Base-by-base conservation (phyloP, 23 tunicate species). In the Botrylloides violaceus region DNA sequence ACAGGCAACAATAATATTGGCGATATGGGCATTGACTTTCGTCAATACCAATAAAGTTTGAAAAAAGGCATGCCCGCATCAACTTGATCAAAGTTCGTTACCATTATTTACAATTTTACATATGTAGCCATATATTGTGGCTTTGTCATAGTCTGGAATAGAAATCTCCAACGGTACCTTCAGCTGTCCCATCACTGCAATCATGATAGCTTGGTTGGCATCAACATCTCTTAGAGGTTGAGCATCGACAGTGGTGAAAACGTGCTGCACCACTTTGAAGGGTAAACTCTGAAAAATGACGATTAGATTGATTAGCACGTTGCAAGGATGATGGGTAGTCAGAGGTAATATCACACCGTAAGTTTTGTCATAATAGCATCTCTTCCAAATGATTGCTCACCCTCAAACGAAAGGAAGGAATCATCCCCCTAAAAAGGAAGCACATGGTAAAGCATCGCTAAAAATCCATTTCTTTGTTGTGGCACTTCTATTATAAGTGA, bases 361-460 rank as follows among this genome's bases (percentile, higher is more conserved):
- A 82, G 35, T 65, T 65, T 82, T 29, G 49, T 49, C 70, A 79
- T 62, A 4, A 84, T 80, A 27, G 71, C 66, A 32, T 66, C 76
- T 38, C 53, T 71, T 37, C 96, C 96, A 6, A 33, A 29, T 1
- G 29, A n/a, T 38, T 18, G n/a, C 20, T 30, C 61, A 2, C 83
- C 83, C 58, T 87, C 96, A 76, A 81, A 82, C 32, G 88, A 76
- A 76, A 87, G 39, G 4, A 59, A 26, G 0, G 87, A 80, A 7
- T 38, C 56, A 39, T 81, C 77, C 3, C 20, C 31, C 80, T 75
- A 36, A 78, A 78, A 77, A n/a, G n/a, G n/a, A n/a, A n/a, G n/a
- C n/a, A n/a, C n/a, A n/a, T n/a, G n/a, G n/a, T n/a, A n/a, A n/a
- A n/a, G n/a, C n/a, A n/a, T n/a, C n/a, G n/a, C n/a, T n/a, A n/a